Conservation (phyloP, 2,113 vertebrate genomes). For the Elaphurus davidianus region DNA sequence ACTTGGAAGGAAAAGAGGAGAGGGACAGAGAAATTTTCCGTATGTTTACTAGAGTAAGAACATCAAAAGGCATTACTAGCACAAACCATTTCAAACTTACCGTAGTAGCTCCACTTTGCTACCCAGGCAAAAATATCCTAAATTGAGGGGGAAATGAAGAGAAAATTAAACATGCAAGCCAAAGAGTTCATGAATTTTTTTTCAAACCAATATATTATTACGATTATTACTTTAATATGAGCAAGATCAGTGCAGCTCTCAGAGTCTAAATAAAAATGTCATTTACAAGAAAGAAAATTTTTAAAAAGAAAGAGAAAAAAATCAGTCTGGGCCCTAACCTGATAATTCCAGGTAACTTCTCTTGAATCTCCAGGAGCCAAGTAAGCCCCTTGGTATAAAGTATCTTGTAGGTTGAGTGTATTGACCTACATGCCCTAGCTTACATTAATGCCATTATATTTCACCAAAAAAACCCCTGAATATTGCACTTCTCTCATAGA, state of each 20-base stretch:
- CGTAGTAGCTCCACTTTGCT: slow-evolving; percentile 12
- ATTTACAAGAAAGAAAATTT: not conserved
- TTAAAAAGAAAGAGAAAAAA: not conserved
- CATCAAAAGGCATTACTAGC: not conserved
- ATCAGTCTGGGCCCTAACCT: not conserved
- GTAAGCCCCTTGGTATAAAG: fast-evolving
- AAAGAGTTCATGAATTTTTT: not conserved
- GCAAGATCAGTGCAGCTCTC: not conserved
- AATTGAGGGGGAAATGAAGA: not conserved
- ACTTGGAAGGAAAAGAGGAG: not conserved
- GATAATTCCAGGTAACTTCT: not conserved
- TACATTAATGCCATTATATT: not conserved
- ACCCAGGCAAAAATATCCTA: slow-evolving; percentile 32
- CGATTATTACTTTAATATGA: not conserved
- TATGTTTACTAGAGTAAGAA: not conserved
- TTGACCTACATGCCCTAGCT: not conserved
- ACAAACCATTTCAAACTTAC: slow-evolving; percentile 59
- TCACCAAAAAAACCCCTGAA: not conserved
- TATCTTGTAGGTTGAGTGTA: not conserved
- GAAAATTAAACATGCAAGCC: not conserved
- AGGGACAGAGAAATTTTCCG: not conserved
- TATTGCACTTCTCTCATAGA: not conserved
- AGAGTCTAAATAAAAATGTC: not conserved
- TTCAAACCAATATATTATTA: not conserved
- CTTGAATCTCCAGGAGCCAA: not conserved